phyloP scores from a whole-genome alignment of 2,888 invertebrate species.

The Hyposoter dolosus region DNA sequence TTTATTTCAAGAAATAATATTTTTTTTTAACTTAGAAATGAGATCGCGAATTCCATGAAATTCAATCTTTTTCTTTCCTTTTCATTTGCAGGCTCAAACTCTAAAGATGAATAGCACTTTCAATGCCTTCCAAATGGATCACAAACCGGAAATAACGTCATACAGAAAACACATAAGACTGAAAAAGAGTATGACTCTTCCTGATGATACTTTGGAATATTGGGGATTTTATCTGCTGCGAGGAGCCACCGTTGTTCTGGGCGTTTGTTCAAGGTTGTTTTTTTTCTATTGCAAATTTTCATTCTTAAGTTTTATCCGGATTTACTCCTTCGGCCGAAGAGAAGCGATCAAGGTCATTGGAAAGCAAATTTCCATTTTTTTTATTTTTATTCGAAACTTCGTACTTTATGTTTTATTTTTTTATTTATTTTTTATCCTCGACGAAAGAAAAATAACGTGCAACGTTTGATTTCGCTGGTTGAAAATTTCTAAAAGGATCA shows the following conservation, averaged over 20 bases:
- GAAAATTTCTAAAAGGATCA: no score
- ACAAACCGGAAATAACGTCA: slow-evolving; percentile 89
- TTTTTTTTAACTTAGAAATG: not conserved
- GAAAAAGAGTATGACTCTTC: slow-evolving; percentile 93
- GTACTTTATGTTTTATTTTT: no score
- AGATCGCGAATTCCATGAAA: not conserved
- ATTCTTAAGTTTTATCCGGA: not conserved
- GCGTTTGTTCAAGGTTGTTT: slow-evolving; percentile 91
- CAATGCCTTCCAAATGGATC: slow-evolving; percentile 91
- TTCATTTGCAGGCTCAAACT: slow-evolving; percentile 88
- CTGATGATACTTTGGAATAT: slow-evolving; percentile 94
- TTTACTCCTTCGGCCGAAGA: no score
- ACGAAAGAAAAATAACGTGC: no score
- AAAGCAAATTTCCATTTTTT: no score
- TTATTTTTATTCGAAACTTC: no score
- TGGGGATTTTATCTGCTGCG: slow-evolving; percentile 94
- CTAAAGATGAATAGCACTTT: slow-evolving; percentile 91
- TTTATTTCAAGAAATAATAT: not conserved
- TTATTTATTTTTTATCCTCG: no score
- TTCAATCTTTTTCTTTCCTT: not conserved
- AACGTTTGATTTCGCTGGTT: no score
- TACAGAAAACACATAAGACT: slow-evolving; percentile 91
- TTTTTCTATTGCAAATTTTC: not conserved
- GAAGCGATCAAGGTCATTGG: no score
- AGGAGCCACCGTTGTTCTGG: slow-evolving; percentile 91